Evolutionary conservation across 2,888 invertebrate genomes (phyloP).

Genomic region (Hyalella azteca): DNA sequence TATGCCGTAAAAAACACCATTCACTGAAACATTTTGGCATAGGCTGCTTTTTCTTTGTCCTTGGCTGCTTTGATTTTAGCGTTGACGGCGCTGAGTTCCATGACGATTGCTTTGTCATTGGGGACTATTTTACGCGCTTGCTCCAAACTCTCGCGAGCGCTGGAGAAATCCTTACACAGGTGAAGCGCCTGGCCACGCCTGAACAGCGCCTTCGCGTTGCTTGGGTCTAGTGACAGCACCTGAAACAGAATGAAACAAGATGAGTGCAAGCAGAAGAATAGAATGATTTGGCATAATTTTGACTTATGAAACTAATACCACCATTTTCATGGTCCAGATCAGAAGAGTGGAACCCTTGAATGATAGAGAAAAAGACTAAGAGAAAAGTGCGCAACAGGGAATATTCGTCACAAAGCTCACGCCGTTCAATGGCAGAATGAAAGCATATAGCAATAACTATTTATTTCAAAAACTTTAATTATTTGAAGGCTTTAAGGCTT

Average conservation of each 20-base stretch:
- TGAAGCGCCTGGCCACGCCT: constrained; percentile 51
- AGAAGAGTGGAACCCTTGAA: no score
- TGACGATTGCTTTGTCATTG: constrained; percentile 44
- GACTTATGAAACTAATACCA: no score
- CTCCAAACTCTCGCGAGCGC: constrained; percentile 41
- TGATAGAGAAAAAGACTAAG: no score
- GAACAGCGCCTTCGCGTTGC: constrained; percentile 48
- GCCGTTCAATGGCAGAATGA: no score
- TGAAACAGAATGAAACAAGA: constrained; percentile 16
- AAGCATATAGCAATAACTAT: no score
- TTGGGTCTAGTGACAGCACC: constrained; percentile 42
- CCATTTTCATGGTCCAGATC: no score
- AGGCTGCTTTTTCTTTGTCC: constrained; percentile 50
- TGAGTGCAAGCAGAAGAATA: no score
- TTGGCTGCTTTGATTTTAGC: constrained; percentile 45
- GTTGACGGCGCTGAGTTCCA: constrained; percentile 43
- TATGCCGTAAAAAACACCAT: background rate
- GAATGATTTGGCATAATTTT: no score
- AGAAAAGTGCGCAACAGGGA: no score
- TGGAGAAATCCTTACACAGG: constrained; percentile 39
- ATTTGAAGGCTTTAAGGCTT: no score
- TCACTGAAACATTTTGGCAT: constrained; percentile 52
- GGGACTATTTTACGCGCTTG: constrained; percentile 45
- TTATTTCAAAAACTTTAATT: no score
- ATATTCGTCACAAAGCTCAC: no score